Evolutionary conservation across 2,113 vertebrate genomes (phyloP).

Genomic region (Austrofundulus limnaeus): DNA sequence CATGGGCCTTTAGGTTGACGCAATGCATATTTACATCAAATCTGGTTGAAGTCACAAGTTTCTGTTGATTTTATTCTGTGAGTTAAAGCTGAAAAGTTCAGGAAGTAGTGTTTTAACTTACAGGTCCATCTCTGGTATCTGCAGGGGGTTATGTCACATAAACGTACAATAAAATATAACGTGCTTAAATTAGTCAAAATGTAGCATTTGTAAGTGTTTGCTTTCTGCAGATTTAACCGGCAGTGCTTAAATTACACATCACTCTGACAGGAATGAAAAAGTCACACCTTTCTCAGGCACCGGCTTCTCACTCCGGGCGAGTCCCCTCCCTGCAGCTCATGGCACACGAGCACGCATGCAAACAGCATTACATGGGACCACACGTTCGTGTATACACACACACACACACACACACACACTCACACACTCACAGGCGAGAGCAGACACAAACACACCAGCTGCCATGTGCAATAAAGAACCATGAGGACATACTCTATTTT

Average conservation of each 20-base stretch:
- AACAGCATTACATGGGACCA: conserved; percentile 46
- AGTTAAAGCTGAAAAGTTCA: too few relatives aligned
- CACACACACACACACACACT: background rate
- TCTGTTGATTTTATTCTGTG: too few relatives aligned
- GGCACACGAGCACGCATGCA: conserved; percentile 21
- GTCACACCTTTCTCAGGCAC: conserved; percentile 45
- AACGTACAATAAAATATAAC: background rate
- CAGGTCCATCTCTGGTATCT: conserved; percentile 1
- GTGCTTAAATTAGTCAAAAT: conserved; percentile 6
- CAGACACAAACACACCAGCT: conserved; percentile 55
- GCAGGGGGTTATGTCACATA: conserved; percentile 1
- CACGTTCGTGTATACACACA: conserved; percentile 10
- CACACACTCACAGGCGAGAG: too few relatives aligned
- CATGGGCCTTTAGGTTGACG: too few relatives aligned
- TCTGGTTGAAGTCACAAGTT: too few relatives aligned
- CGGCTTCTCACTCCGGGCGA: conserved; percentile 26
- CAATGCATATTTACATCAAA: too few relatives aligned
- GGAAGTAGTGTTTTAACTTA: conserved; percentile 8
- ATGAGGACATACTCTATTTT: conserved; percentile 63
- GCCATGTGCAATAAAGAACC: conserved; percentile 64
- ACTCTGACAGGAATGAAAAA: conserved; percentile 59
- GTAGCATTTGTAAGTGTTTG: conserved; percentile 13
- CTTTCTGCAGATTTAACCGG: conserved; percentile 3
- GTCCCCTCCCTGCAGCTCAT: conserved; percentile 29
- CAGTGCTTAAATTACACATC: conserved; percentile 64